These are phyloP conservation scores for Lampropteryx suffumata DNA, from an alignment of 2,888 invertebrate genomes.

Conservation along the genomic window DNA sequence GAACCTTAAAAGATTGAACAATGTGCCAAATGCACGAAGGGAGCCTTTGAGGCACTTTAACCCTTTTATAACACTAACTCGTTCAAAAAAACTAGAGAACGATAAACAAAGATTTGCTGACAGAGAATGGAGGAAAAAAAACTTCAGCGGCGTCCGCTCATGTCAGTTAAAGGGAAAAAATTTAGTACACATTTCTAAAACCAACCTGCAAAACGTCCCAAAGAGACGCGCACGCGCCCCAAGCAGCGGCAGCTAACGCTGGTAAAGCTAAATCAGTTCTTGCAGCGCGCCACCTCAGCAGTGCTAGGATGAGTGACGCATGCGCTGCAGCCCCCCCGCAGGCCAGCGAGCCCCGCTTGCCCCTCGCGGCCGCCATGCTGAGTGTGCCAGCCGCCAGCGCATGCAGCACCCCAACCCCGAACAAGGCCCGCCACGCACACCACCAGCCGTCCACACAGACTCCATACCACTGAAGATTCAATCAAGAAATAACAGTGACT, in stretches of 20 bases:
- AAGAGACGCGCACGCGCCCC: constrained; percentile 93
- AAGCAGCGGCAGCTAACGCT: constrained; percentile 92
- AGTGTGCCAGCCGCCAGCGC: constrained; percentile 90
- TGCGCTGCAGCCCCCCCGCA: constrained; percentile 92
- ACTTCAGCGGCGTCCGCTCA: too few species aligned
- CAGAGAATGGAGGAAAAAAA: too few species aligned
- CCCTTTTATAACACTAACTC: too few species aligned
- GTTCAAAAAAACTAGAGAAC: too few species aligned
- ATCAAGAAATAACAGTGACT: too few species aligned
- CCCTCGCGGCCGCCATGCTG: constrained; percentile 90
- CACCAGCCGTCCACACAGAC: constrained; percentile 91
- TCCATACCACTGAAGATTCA: constrained; percentile 87
- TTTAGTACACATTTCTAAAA: constrained; percentile 6
- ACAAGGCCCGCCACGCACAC: constrained; percentile 87
- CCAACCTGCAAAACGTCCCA: constrained; percentile 88
- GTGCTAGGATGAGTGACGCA: constrained; percentile 88
- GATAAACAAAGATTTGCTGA: too few species aligned
- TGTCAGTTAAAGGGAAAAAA: too few species aligned
- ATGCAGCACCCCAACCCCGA: constrained; percentile 89
- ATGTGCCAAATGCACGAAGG: too few species aligned
- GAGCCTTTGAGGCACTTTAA: too few species aligned
- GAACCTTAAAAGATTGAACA: too few species aligned
- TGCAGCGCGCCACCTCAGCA: constrained; percentile 91
- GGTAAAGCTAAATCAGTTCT: constrained; percentile 91
- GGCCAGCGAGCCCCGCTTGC: constrained; percentile 87